Conservation (phyloP, 2,113 vertebrate species). For the Paramisgurnus dabryanus region DNA sequence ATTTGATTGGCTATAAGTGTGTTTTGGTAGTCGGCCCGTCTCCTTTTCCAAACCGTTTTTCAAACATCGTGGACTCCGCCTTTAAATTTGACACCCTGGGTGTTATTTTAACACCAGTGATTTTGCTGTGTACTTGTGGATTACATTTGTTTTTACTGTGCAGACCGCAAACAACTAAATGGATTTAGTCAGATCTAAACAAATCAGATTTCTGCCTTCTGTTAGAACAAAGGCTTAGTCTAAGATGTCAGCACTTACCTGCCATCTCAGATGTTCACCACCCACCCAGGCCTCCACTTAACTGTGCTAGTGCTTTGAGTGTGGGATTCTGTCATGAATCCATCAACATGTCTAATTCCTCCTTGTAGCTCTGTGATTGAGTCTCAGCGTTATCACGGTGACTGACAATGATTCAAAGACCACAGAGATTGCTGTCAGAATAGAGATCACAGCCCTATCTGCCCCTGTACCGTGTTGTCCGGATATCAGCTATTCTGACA, state of each 20-base stretch:
- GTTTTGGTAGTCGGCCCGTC: too few relatives aligned
- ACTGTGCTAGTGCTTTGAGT: constrained; percentile 18
- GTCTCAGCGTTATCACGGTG: not conserved
- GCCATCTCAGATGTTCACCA: not conserved
- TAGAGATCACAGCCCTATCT: constrained; percentile 19
- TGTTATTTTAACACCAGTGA: too few relatives aligned
- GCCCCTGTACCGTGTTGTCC: not conserved
- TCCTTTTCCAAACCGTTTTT: too few relatives aligned
- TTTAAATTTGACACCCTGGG: too few relatives aligned
- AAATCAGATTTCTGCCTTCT: too few relatives aligned
- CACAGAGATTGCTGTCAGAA: constrained; percentile 12
- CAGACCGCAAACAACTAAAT: too few relatives aligned
- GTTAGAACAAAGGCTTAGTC: not conserved
- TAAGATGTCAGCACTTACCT: constrained; percentile 19
- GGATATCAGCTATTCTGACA: constrained; percentile 10
- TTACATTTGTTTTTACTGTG: too few relatives aligned
- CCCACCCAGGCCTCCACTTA: constrained; percentile 25
- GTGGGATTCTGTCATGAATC: constrained; percentile 31
- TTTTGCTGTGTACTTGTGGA: too few relatives aligned
- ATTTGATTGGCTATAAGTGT: too few relatives aligned
- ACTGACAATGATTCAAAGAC: constrained; percentile 28
- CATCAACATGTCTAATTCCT: constrained; percentile 30
- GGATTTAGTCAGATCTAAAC: too few relatives aligned
- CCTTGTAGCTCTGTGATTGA: constrained; percentile 25
- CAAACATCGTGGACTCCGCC: too few relatives aligned